These are phyloP conservation scores for Equus quagga DNA, from an alignment of 2,113 vertebrate genomes.

Conservation along the genomic window DNA sequence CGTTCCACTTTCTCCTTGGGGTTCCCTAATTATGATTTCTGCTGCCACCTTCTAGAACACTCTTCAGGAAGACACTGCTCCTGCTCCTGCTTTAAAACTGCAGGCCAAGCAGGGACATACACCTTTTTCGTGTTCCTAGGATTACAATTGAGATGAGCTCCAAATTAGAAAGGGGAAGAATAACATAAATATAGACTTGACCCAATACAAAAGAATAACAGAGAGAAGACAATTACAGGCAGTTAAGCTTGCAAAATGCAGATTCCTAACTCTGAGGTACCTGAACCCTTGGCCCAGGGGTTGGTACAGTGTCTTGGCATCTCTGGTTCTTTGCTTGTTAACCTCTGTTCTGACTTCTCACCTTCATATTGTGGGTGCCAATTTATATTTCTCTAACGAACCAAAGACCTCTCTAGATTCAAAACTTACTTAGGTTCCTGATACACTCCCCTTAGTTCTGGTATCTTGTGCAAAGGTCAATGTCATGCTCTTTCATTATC, in stretches of 20 bases:
- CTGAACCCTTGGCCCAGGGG: not conserved
- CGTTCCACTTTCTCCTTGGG: not conserved
- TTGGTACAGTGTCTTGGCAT: not conserved
- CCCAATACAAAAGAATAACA: not conserved
- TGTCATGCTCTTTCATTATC: not conserved
- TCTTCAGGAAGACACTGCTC: not conserved
- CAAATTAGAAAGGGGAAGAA: not conserved
- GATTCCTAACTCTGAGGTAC: not conserved
- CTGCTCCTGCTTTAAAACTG: not conserved
- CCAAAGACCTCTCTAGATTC: not conserved
- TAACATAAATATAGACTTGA: not conserved
- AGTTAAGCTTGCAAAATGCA: not conserved
- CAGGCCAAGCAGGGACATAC: not conserved
- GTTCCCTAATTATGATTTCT: not conserved
- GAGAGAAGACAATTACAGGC: not conserved
- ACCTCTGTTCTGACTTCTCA: not conserved
- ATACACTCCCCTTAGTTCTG: slow-evolving; percentile 9
- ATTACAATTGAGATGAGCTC: not conserved
- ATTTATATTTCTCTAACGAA: not conserved
- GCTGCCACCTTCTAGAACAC: not conserved
- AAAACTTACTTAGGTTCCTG: not conserved
- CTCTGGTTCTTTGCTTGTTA: not conserved
- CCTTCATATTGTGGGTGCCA: not conserved
- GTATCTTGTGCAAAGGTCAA: not conserved
- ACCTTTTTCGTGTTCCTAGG: not conserved